A percentile compares a stretch with the other conserved stretches of the same genome.
phyloP scores from a whole-genome alignment of 2,888 invertebrate genomes.

The Drosophila vallismaia region DNA sequence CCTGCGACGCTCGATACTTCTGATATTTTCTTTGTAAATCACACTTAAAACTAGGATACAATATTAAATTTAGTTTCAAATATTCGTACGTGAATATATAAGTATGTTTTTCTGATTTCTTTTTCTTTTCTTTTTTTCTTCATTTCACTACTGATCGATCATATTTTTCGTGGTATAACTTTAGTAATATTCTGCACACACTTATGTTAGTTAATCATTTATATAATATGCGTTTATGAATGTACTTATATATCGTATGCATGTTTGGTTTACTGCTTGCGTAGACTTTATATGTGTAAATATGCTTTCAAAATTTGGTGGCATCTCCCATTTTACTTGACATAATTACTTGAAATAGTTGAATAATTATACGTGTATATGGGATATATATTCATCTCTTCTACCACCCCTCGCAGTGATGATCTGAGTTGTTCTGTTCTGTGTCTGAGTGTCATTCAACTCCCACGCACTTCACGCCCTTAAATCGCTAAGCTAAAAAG shows the following conservation, averaged over 20 bases:
- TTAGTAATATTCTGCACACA: slow-evolving; percentile 41
- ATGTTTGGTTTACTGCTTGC: slow-evolving; percentile 42
- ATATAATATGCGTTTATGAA: slow-evolving; percentile 34
- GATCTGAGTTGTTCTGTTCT: slow-evolving; percentile 31
- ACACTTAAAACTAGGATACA: slow-evolving; percentile 63
- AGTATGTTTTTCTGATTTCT: slow-evolving; percentile 24
- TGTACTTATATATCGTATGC: slow-evolving; percentile 40
- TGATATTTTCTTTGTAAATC: slow-evolving; percentile 70
- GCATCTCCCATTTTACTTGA: slow-evolving; percentile 13
- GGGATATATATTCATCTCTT: slow-evolving; percentile 40
- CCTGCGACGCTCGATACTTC: slow-evolving; percentile 19
- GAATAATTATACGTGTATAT: slow-evolving; percentile 58
- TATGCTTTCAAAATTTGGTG: slow-evolving; percentile 8
- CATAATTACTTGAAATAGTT: slow-evolving; percentile 73
- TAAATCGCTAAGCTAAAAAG: slow-evolving; percentile 67
- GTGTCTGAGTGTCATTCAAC: slow-evolving; percentile 70
- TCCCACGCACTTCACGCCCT: slow-evolving; percentile 69
- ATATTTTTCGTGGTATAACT: slow-evolving; percentile 24
- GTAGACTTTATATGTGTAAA: slow-evolving; percentile 36
- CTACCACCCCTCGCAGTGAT: slow-evolving; percentile 22
- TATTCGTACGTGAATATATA: slow-evolving; percentile 42
- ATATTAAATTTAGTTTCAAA: slow-evolving; percentile 62
- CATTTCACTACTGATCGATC: slow-evolving; percentile 5
- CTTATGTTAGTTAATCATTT: slow-evolving; percentile 34
- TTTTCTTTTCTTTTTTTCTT: background rate